These are phyloP conservation scores for Paralichthys olivaceus DNA, from an alignment of 2,113 vertebrate species.

Conservation along the genomic window DNA sequence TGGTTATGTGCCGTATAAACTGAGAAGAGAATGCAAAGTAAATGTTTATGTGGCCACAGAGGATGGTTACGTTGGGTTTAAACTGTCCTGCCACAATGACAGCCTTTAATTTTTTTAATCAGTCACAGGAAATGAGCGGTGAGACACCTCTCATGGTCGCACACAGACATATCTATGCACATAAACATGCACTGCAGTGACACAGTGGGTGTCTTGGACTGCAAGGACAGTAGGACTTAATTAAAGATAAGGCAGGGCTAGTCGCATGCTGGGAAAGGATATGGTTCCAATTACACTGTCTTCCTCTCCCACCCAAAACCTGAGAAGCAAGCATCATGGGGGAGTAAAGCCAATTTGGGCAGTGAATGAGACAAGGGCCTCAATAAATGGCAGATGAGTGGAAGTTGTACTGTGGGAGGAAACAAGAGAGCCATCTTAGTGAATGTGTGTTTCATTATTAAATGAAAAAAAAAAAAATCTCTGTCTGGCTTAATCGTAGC, in stretches of 20 bases:
- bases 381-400: slow-evolving; percentile 33
- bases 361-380: slow-evolving; percentile 31
- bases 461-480: slow-evolving; percentile 22
- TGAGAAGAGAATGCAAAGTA: slow-evolving; percentile 45
- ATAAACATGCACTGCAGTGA: slow-evolving; percentile 18
- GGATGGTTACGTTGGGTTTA: slow-evolving; percentile 49
- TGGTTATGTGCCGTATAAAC: slow-evolving; percentile 34
- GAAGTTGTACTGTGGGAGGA: slow-evolving; percentile 19
- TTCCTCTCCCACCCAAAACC: slow-evolving; percentile 47
- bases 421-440: slow-evolving; percentile 13
- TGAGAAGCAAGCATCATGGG: slow-evolving; percentile 40
- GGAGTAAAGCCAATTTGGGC: slow-evolving; percentile 53
- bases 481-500: slow-evolving; percentile 2
- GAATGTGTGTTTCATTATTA: slow-evolving; percentile 22
- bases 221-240: slow-evolving; percentile 71
- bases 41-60: slow-evolving; percentile 47
- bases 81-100: slow-evolving; percentile 54
- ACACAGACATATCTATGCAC: slow-evolving; percentile 18
- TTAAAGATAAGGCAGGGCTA: slow-evolving; percentile 75
- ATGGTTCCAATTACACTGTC: slow-evolving; percentile 73
- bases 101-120: slow-evolving; percentile 53
- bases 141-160: slow-evolving; percentile 33
- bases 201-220: slow-evolving; percentile 54
- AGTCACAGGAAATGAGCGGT: slow-evolving; percentile 48
- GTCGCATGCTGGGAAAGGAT: slow-evolving; percentile 70